These are phyloP conservation scores for Rhegmatorhina hoffmannsi DNA, from an alignment of 2,113 vertebrate species.

Conservation along the genomic window DNA sequence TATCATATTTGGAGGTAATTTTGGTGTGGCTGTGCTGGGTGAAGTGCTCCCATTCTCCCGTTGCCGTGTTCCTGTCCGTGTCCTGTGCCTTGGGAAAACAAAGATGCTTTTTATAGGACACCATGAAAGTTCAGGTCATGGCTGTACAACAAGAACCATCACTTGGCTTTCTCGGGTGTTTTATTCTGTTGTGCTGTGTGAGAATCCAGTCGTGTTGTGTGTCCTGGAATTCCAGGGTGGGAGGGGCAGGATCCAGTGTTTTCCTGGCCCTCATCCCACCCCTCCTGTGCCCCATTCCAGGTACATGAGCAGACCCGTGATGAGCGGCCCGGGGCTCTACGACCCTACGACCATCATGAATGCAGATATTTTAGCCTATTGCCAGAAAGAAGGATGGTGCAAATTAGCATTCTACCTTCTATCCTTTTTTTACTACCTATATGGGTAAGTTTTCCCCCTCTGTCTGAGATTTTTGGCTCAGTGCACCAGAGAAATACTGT, in stretches of 20 bases:
- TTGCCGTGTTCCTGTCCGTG: not conserved
- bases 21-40: not conserved
- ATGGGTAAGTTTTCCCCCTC: constrained; percentile 81
- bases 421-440: constrained; percentile 99
- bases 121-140: accelerated
- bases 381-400: constrained; percentile 99
- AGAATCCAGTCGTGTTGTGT: not conserved
- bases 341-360: constrained; percentile 99
- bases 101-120: not conserved
- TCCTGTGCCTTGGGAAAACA: not conserved
- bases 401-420: constrained; percentile 99
- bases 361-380: constrained; percentile 97
- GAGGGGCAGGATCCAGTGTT: not conserved
- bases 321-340: constrained; percentile 96
- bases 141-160: not conserved
- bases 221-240: not conserved
- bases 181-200: not conserved
- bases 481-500: not conserved
- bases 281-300: constrained; percentile 69
- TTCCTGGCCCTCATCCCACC: not conserved
- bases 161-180: not conserved
- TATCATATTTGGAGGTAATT: constrained; percentile 98
- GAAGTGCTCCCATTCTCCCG: not conserved
- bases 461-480: not conserved
- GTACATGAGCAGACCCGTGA: constrained; percentile 96